Percentiles rank a stretch among this genome's conserved stretches.
These are phyloP conservation scores for Alitta virens DNA, from an alignment of 2,888 invertebrate species.

Conservation along the genomic window DNA sequence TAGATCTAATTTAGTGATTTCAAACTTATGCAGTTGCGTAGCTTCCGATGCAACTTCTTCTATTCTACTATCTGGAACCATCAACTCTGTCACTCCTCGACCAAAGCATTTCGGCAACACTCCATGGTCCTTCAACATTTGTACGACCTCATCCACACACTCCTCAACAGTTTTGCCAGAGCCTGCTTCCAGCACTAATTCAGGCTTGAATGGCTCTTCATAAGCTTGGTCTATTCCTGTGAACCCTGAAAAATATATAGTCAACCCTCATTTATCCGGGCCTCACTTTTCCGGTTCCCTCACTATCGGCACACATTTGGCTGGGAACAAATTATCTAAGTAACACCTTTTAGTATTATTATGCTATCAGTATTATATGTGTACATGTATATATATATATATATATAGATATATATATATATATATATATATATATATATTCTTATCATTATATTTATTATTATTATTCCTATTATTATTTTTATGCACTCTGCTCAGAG, in stretches of 20 bases:
- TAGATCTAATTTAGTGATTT: slow-evolving; percentile 77
- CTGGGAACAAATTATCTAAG: too few relatives aligned
- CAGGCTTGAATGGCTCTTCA: slow-evolving; percentile 81
- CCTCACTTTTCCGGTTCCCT: too few relatives aligned
- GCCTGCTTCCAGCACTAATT: slow-evolving; percentile 82
- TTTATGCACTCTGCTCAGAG: too few relatives aligned
- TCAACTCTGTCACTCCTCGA: slow-evolving; percentile 72
- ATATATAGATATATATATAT: too few relatives aligned
- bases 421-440: too few relatives aligned
- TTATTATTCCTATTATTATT: too few relatives aligned
- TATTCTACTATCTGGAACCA: slow-evolving; percentile 68
- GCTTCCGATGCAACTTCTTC: slow-evolving; percentile 72
- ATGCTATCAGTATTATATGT: too few relatives aligned
- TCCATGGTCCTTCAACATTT: slow-evolving; percentile 68
- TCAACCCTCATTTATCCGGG: slow-evolving; percentile 93
- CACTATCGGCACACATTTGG: too few relatives aligned
- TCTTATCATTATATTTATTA: too few relatives aligned
- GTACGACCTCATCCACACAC: slow-evolving; percentile 81
- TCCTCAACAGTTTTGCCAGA: slow-evolving; percentile 74
- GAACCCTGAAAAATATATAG: slow-evolving; percentile 82
- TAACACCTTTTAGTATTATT: too few relatives aligned
- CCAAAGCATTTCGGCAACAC: slow-evolving; percentile 45
- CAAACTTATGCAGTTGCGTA: slow-evolving; percentile 68
- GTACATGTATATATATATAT: too few relatives aligned
- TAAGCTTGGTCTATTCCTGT: slow-evolving; percentile 92